Conservation (phyloP, 2,888 invertebrate species). For the Tryphoninae sp. region DNA sequence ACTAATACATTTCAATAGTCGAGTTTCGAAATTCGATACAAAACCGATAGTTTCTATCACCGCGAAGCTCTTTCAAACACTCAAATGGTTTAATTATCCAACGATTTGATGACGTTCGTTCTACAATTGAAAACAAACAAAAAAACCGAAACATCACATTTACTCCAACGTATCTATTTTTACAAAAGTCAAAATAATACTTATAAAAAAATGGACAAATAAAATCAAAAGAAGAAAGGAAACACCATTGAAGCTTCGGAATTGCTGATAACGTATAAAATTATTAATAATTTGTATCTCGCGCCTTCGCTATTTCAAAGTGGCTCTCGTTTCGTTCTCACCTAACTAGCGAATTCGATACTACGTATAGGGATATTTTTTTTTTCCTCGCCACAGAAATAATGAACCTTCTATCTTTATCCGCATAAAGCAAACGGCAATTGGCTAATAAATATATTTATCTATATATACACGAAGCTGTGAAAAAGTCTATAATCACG, state of each 20-base stretch:
- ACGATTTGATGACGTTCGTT: neutral
- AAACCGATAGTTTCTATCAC: constrained; percentile 29
- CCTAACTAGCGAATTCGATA: neutral
- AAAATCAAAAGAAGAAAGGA: no score
- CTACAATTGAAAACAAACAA: neutral
- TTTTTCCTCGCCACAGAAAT: neutral
- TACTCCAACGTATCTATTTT: no score
- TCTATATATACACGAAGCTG: neutral
- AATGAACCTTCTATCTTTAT: constrained; percentile 7
- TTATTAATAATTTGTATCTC: neutral
- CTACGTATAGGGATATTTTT: neutral
- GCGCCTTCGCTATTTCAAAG: neutral
- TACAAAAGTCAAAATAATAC: no score
- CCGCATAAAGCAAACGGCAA: constrained; percentile 11
- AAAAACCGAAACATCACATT: no score
- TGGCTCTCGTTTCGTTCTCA: neutral
- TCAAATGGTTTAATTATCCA: constrained; percentile 20
- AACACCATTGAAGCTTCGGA: neutral
- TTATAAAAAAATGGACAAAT: no score
- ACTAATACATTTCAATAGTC: constrained; percentile 52
- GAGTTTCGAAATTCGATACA: constrained; percentile 49
- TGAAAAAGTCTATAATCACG: constrained; percentile 43
- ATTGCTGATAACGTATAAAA: neutral
- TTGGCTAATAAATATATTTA: neutral
- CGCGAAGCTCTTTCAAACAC: neutral